These are phyloP conservation scores for Prenolepis imparis DNA, from an alignment of 2,888 invertebrate genomes.

Conservation along the genomic window DNA sequence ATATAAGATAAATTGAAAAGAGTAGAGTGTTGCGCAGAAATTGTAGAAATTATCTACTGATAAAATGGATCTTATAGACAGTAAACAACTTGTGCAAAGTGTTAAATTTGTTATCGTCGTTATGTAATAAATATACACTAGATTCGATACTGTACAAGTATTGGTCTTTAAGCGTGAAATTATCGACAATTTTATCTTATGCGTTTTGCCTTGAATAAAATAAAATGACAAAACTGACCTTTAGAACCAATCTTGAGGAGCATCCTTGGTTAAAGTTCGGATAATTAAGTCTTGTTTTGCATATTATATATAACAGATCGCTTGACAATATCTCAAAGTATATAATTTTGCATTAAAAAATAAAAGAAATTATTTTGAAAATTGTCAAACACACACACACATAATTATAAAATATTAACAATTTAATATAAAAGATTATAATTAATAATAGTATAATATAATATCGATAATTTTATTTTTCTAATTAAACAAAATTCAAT, in stretches of 20 bases:
- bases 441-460: neutral
- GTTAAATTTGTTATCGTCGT: conserved; percentile 47
- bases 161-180: neutral
- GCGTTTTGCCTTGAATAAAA: conserved; percentile 4
- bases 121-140: conserved; percentile 36
- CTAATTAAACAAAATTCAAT: neutral
- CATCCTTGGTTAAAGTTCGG: neutral
- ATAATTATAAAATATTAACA: conserved; percentile 21
- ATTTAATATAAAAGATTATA: neutral
- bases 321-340: conserved; percentile 7
- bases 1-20: neutral
- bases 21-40: neutral
- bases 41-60: neutral
- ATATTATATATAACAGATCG: neutral
- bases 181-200: conserved; percentile 20
- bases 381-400: conserved; percentile 10
- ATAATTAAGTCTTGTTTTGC: conserved; percentile 16
- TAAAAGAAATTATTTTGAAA: conserved; percentile 9
- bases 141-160: conserved; percentile 38
- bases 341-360: conserved; percentile 6
- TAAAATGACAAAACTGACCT: conserved; percentile 9
- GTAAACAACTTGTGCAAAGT: conserved; percentile 19
- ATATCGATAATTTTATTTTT: neutral
- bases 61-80: conserved; percentile 10
- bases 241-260: conserved; percentile 2